Conservation (phyloP, 2,888 invertebrate genomes). For the Caenorhabditis becei region DNA sequence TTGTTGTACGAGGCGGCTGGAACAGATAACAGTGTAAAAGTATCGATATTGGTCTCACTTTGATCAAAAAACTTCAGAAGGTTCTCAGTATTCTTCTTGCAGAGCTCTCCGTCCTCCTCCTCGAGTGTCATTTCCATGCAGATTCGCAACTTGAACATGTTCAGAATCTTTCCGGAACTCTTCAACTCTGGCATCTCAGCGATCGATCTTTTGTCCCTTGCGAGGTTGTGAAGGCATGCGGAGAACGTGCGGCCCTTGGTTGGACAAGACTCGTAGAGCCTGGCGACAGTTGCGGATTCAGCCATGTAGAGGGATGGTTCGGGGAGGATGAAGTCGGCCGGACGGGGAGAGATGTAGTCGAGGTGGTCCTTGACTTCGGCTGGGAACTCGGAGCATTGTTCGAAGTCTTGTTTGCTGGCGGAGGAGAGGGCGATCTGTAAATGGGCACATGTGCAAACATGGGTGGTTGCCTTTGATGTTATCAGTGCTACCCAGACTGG, state of each 20-base stretch:
- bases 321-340: background rate
- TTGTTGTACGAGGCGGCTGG: background rate
- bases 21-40: background rate
- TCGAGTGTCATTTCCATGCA: conserved; percentile 21
- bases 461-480: no score
- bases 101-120: conserved; percentile 5
- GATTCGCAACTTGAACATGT: background rate
- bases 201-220: background rate
- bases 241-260: background rate
- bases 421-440: conserved; percentile 12
- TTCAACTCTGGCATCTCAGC: background rate
- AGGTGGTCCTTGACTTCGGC: background rate
- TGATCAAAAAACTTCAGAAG: background rate
- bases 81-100: background rate
- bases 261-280: background rate
- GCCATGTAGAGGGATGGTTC: background rate
- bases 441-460: background rate
- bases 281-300: background rate
- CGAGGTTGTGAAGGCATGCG: background rate
- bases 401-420: background rate
- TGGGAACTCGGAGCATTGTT: background rate
- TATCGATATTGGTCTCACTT: background rate
- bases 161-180: background rate
- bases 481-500: no score
- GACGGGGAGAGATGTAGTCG: background rate